Base-by-base conservation (phyloP, 2,888 invertebrate species). In the Zhengitettix transpicula region DNA sequence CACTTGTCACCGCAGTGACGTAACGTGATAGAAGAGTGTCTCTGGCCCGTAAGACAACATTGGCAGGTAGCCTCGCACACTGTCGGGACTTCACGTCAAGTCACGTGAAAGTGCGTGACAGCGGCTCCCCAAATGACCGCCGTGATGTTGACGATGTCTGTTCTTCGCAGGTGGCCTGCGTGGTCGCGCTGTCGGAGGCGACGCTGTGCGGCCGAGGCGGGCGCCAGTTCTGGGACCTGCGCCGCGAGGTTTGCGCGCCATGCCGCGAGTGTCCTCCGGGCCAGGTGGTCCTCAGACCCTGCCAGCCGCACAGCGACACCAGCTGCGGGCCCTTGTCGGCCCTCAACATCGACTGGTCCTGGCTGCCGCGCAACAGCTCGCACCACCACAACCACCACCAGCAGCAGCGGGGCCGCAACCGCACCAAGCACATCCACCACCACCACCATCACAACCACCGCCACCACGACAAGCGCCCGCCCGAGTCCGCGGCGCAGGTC, bases 241-340 rank as follows among this genome's bases (percentile, higher is more conserved):
- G 47, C 9, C 47, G 47, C 12, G 47, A 8, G 2, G 14, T 3
- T 8, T 47, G 47, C n/a, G 1, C n/a, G 47, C 47, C 47, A 40
- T 89, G 89, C 76, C 83, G 85, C 60, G 77, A 77, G 69, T 88
- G 88, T 74, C 81, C 82, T 66, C 42, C 40, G 3, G 61, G 60
- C 1, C 68, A 72, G 57, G 81, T 85, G 63, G 85, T 87, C 52
- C 71, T 83, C 63, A 78, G 82, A 59, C 87, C 88, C 60, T 89
- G 88, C 73, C 84, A 85, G 68, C 74, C 83, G 62, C 84, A 88
- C 74, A 78, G 82, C 63, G 86, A 89, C 73, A 85, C 88, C 52
- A 76, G 83, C 66, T 89, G 89, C 73, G 85, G 84, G 52, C 80
- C 84, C 1, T 75, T 85, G 53, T 78, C 80, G 65, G 81, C 84